Conservation (phyloP, 2,113 vertebrate species). For the Callipepla squamata region DNA sequence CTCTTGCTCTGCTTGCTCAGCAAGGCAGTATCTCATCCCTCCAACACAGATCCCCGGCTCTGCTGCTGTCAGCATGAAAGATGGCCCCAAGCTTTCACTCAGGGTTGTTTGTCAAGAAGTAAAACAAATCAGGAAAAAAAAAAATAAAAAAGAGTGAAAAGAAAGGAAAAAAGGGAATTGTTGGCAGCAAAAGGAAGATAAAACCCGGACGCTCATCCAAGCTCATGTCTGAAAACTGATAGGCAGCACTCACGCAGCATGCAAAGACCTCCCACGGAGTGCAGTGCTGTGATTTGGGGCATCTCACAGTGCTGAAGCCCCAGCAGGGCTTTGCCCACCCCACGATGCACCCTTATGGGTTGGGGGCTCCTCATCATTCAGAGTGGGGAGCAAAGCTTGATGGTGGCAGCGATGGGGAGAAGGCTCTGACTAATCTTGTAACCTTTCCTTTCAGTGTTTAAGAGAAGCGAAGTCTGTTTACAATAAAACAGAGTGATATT, state of each 20-base stretch:
- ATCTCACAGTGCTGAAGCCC: neutral
- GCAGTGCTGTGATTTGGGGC: neutral
- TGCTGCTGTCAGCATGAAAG: constrained; percentile 49
- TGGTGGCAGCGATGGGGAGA: neutral
- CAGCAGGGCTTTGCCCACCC: fast-evolving
- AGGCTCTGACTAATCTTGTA: constrained; percentile 79
- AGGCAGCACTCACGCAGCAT: constrained; percentile 39
- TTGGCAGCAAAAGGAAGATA: constrained; percentile 65
- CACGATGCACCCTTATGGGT: neutral
- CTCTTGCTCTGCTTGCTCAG: neutral
- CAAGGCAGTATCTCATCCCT: neutral
- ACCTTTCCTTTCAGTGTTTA: constrained; percentile 83
- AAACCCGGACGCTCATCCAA: constrained; percentile 71
- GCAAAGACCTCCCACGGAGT: constrained; percentile 50
- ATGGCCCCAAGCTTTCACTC: constrained; percentile 63
- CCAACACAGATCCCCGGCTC: constrained; percentile 28
- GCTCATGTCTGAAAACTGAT: constrained; percentile 61
- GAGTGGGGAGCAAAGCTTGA: constrained; percentile 45
- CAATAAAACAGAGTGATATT: constrained; percentile 78
- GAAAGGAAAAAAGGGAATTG: constrained; percentile 47
- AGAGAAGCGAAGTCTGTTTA: constrained; percentile 82
- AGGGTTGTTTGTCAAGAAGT: constrained; percentile 28
- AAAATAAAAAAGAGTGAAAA: neutral
- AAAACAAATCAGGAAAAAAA: neutral
- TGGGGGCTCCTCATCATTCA: neutral